Base-by-base conservation (phyloP, 2,113 vertebrate genomes). In the Haemorhous mexicanus region DNA sequence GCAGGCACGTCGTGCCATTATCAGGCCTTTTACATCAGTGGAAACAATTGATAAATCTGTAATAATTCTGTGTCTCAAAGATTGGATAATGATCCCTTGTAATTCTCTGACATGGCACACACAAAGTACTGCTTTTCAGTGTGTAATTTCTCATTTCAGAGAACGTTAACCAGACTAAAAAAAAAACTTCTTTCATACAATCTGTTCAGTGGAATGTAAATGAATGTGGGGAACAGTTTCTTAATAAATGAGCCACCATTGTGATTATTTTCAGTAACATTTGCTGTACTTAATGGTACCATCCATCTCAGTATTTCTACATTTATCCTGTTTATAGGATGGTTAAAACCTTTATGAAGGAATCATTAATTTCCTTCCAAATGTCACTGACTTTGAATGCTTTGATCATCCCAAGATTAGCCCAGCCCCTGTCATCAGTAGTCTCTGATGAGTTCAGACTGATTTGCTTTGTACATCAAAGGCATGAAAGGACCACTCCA, bases 391-490 rank as follows among this genome's bases (percentile, higher is more conserved):
- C 94, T 98, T 97, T 66, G 92, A 95, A 94, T 92, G 89, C 98
- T 98, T 98, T 98, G 97, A 98, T 98, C 98, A 94, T 83, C 67
- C 13, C 50, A 97, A 98, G 96, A 98, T 98, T 97, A 97, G 97
- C 97, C 97, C 97, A 97, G 83, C 94, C 97, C 92, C 91, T 98
- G 96, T 98, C 97, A 98, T 97, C 92, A 79, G 95, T 77, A 89
- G 95, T 97, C 97, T 98, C 98, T 95, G 95, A 97, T 97, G 98
- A 97, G 94, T 98, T 98, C 96, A 84, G 97, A 62, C 93, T 97
- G 97, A 97, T 98, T 98, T 98, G 83, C 97, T 98, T 98, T 98
- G 94, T 97, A 98, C 96, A 97, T 98, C 98, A 98, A 98, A 98
- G 97, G 85, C 97, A 96, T 97, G 39, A 97, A 98, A 97, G 95